Evolutionary conservation across 2,888 invertebrate species (phyloP).

Genomic region (Ypsolopha sequella): DNA sequence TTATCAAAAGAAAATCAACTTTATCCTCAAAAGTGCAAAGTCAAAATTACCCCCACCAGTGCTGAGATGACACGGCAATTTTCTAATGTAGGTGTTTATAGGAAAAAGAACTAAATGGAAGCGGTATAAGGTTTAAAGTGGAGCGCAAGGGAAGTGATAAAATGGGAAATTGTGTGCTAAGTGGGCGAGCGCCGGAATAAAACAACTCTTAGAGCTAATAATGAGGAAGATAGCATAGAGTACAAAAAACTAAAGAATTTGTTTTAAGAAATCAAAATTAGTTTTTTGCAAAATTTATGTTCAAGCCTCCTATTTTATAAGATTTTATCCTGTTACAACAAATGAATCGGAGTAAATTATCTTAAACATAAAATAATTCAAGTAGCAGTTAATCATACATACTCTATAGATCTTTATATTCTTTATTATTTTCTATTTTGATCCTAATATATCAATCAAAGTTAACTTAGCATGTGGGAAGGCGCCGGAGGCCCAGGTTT

Average conservation of each 20-base stretch:
- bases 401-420: too few relatives aligned
- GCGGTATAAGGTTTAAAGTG: slow-evolving; percentile 21
- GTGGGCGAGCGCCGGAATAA: slow-evolving; percentile 56
- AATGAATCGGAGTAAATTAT: too few relatives aligned
- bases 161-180: slow-evolving; percentile 66
- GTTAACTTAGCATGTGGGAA: too few relatives aligned
- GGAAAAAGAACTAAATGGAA: slow-evolving; percentile 17
- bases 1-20: slow-evolving; percentile 13
- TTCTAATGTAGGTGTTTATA: neutral
- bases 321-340: too few relatives aligned
- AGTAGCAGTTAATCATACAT: too few relatives aligned
- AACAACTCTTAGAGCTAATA: slow-evolving; percentile 68
- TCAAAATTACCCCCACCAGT: neutral
- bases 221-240: slow-evolving; percentile 51
- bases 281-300: too few relatives aligned
- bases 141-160: slow-evolving; percentile 20
- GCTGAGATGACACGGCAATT: neutral
- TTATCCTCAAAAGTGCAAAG: slow-evolving; percentile 3
- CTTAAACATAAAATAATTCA: too few relatives aligned
- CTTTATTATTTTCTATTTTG: too few relatives aligned
- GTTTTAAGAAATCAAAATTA: neutral
- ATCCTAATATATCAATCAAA: too few relatives aligned
- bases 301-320: too few relatives aligned
- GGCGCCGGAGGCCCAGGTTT: too few relatives aligned
- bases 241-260: neutral